phyloP scores from a whole-genome alignment of 2,113 vertebrate species.

The Solea senegalensis region DNA sequence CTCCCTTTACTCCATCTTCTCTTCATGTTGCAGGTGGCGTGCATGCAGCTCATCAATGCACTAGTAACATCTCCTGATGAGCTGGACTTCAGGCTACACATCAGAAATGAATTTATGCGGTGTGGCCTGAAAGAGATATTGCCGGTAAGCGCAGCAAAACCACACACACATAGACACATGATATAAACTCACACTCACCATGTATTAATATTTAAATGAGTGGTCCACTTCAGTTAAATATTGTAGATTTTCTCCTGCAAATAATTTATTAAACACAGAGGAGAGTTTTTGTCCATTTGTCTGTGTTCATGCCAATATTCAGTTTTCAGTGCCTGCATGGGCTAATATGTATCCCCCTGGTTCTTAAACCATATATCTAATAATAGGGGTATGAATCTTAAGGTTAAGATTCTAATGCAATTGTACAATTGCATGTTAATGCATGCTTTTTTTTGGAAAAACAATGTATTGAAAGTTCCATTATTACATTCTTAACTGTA shows the following conservation, averaged over 20 bases:
- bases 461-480: too few relatives aligned
- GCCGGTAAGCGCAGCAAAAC: slow-evolving; percentile 86
- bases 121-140: slow-evolving; percentile 95
- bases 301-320: slow-evolving; percentile 56
- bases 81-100: slow-evolving; percentile 96
- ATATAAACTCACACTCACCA: slow-evolving; percentile 73
- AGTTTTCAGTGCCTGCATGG: slow-evolving; percentile 31
- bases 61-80: slow-evolving; percentile 98
- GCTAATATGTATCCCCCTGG: slow-evolving; percentile 53
- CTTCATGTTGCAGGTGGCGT: slow-evolving; percentile 89
- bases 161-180: slow-evolving; percentile 40
- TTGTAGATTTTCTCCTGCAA: slow-evolving; percentile 70
- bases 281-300: slow-evolving; percentile 53
- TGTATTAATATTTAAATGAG: slow-evolving; percentile 81
- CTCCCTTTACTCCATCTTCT: slow-evolving; percentile 52
- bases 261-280: slow-evolving; percentile 74
- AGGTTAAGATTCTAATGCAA: too few relatives aligned
- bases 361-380: slow-evolving; percentile 52
- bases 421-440: too few relatives aligned
- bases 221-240: slow-evolving; percentile 78
- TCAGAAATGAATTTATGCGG: slow-evolving; percentile 99
- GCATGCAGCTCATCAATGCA: slow-evolving; percentile 99
- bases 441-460: too few relatives aligned
- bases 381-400: not conserved
- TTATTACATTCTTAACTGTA: too few relatives aligned